Evolutionary conservation across 2,888 invertebrate genomes (phyloP).

Genomic region (Crepidodera aurea): DNA sequence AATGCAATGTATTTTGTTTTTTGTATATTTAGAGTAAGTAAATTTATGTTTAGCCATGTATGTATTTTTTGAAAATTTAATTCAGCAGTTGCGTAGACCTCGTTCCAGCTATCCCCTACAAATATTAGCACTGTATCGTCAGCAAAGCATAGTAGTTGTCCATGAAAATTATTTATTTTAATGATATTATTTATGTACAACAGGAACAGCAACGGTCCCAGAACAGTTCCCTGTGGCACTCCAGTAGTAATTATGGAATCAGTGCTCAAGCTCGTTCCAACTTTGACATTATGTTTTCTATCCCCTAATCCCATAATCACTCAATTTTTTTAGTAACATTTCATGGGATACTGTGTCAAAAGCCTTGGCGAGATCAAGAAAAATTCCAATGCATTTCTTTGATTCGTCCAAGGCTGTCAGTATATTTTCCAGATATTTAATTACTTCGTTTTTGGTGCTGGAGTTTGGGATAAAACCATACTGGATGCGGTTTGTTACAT

Average conservation of each 20-base stretch:
- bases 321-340: no score
- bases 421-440: no score
- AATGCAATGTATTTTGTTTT: slow-evolving; percentile 6
- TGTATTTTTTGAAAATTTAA: neutral
- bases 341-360: no score
- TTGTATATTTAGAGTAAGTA: neutral
- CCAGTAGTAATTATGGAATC: neutral
- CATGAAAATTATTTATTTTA: neutral
- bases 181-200: neutral
- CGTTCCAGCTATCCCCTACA: neutral
- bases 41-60: slow-evolving; percentile 1
- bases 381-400: no score
- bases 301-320: no score
- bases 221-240: neutral
- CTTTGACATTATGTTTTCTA: no score
- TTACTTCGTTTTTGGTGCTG: no score
- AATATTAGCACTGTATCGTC: slow-evolving; percentile 1
- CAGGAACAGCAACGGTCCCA: neutral
- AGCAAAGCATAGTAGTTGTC: neutral
- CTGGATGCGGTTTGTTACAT: no score
- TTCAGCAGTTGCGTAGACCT: neutral
- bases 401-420: no score
- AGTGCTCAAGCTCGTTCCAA: neutral
- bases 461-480: no score
- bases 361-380: no score